Base-by-base conservation (phyloP, 2,797 vertebrate genomes). In the Scleropages formosus region DNA sequence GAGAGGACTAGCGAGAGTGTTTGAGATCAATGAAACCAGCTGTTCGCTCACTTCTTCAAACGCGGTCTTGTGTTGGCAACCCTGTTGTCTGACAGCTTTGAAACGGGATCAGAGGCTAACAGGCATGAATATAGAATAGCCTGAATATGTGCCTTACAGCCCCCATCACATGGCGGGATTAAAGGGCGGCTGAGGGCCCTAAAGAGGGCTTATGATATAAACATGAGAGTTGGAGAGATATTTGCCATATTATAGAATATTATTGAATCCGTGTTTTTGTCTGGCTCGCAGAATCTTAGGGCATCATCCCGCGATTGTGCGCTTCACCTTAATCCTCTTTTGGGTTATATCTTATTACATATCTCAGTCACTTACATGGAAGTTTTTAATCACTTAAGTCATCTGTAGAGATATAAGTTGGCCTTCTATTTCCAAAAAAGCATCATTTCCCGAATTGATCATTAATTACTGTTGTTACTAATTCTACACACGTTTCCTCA, bases 71-170 rank as follows among this genome's bases (percentile, higher is more conserved):
- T 58, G 49, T 53, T n/a, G 39, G 51, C 49, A 58, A 44, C 47
- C 59, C 61, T 9, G 49, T 46, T 24, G 62, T 16, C 62, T 49
- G 62, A 51, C 24, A 22, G 61, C 74, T 75, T 75, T 75, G 65
- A 68, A 75, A 20, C 26, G 53, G 64, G 74, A 75, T 75, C 65
- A 75, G 60, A 75, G 64, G 39, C 59, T 31, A 47, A 39, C 58
- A 47, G 53, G 71, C 58, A 16, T 49, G 44, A 58, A 39, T 49
- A 61, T 73, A 15, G 62, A 58, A 24, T 11, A 16, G 31, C 51
- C 27, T 10, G 53, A 75, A 11, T 15, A 70, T 70, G 49, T 70
- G 70, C 53, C 49, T 27, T 27, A 49, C 47, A 16, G 68, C 61
- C 39, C n/a, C 72, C 61, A 39, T 74, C 46, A 46, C 58, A 60